phyloP scores from a whole-genome alignment of 2,113 vertebrate genomes.

The Anser brachyrhynchus region DNA sequence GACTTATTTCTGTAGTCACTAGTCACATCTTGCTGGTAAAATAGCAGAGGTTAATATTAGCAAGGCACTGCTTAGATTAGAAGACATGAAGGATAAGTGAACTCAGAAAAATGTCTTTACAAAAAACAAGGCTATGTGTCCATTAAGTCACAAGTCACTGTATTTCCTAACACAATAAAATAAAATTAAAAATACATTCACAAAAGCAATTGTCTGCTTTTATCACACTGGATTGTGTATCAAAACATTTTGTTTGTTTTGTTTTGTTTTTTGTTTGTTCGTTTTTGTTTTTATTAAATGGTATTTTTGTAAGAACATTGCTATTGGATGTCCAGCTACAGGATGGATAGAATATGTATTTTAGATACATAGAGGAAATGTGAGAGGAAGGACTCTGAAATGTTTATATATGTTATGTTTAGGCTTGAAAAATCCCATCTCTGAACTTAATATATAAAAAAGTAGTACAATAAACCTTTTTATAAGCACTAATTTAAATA shows the following conservation, averaged over 20 bases:
- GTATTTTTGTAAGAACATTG: not conserved
- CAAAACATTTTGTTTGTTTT: too few relatives aligned
- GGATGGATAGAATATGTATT: not conserved
- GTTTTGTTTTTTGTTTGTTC: too few relatives aligned
- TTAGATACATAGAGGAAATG: not conserved
- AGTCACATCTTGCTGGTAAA: not conserved
- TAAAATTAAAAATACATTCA: not conserved
- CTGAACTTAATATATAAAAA: not conserved
- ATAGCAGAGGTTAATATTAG: not conserved
- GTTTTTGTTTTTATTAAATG: not conserved
- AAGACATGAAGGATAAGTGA: not conserved
- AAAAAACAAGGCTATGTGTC: not conserved
- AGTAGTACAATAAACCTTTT: not conserved
- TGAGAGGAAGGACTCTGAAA: not conserved
- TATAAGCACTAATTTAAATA: not conserved
- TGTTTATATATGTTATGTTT: not conserved
- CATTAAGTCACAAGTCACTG: not conserved
- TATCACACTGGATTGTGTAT: not conserved
- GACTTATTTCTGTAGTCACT: not conserved
- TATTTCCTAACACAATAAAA: not conserved
- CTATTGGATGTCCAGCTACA: not conserved
- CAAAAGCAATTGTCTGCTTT: not conserved
- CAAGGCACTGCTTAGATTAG: not conserved
- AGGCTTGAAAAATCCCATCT: not conserved
- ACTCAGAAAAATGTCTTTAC: not conserved